These are phyloP conservation scores for Pherbina coryleti DNA, from an alignment of 2,888 invertebrate genomes.

Conservation along the genomic window DNA sequence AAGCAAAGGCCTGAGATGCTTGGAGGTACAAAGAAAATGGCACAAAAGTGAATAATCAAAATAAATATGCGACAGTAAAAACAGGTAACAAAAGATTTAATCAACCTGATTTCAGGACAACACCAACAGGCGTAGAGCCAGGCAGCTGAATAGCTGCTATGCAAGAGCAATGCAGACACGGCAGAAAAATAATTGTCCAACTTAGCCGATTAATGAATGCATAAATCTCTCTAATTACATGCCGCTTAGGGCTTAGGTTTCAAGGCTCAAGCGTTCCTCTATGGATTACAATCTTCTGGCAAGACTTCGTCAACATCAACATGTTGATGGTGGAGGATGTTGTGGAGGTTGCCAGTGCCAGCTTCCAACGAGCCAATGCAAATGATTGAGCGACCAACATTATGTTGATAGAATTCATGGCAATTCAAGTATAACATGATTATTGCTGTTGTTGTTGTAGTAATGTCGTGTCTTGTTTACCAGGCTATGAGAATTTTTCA, in stretches of 20 bases:
- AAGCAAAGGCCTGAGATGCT: not conserved
- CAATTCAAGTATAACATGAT: constrained; percentile 38
- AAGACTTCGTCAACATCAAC: constrained; percentile 9
- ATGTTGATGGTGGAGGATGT: constrained; percentile 12
- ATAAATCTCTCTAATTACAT: constrained; percentile 56
- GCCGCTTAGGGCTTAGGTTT: constrained; percentile 38
- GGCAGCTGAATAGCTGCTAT: constrained; percentile 6
- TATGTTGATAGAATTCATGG: constrained; percentile 51
- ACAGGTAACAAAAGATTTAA: constrained; percentile 54
- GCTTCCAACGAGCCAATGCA: constrained; percentile 18
- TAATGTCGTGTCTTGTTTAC: constrained; percentile 46
- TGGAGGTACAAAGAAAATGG: constrained; percentile 10
- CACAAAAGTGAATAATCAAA: constrained; percentile 45
- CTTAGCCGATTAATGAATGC: constrained; percentile 56
- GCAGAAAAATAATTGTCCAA: constrained; percentile 52
- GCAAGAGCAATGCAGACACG: constrained; percentile 42
- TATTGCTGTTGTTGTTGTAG: constrained; percentile 37
- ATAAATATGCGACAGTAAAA: constrained; percentile 53
- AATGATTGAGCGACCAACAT: constrained; percentile 51
- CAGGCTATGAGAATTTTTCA: not conserved
- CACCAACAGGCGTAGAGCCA: not conserved
- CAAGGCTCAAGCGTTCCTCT: not conserved
- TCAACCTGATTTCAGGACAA: constrained; percentile 49
- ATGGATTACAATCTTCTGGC: not conserved
- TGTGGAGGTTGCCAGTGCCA: constrained; percentile 34